These are phyloP conservation scores for Ctenoplectra terminalis DNA, from an alignment of 1,140 invertebrate genomes.

Conservation along the genomic window DNA sequence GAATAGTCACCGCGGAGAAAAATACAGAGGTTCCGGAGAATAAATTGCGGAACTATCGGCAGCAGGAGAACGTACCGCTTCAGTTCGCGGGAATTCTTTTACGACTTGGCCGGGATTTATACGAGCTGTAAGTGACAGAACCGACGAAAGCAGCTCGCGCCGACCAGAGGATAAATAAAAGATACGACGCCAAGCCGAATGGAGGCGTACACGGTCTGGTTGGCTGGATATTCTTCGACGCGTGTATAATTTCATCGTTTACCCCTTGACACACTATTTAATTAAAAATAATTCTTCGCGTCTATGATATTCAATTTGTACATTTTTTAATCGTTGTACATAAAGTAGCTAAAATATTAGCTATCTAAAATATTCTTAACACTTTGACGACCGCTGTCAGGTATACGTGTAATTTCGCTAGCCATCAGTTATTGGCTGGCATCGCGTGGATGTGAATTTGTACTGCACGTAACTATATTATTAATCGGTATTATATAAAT, in stretches of 20 bases:
- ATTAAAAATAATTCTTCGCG: too few species aligned
- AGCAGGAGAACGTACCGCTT: conserved; percentile 55
- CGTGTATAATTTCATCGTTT: conserved; percentile 24
- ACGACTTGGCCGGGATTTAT: conserved; percentile 74
- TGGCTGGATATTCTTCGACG: conserved; percentile 30
- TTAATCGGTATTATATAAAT: too few species aligned
- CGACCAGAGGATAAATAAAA: conserved; percentile 65
- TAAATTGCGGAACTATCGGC: conserved; percentile 76
- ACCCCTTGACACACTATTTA: too few species aligned
- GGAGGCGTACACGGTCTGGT: background rate
- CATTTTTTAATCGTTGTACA: too few species aligned
- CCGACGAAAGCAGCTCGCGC: conserved; percentile 65
- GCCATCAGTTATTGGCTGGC: too few species aligned
- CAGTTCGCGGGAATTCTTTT: conserved; percentile 63
- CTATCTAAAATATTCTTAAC: too few species aligned
- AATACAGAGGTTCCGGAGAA: conserved; percentile 47
- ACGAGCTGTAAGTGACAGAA: conserved; percentile 77
- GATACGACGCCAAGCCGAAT: conserved; percentile 57
- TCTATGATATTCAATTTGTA: too few species aligned
- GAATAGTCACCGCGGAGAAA: conserved; percentile 12
- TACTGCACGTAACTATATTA: too few species aligned
- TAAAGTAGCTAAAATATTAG: too few species aligned
- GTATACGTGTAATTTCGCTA: too few species aligned
- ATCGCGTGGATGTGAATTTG: too few species aligned
- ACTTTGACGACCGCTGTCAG: too few species aligned